A percentile compares a stretch with the other conserved stretches of the same genome.
These are phyloP conservation scores for Oncorhynchus masou DNA, from an alignment of 2,113 vertebrate species.

Conservation along the genomic window DNA sequence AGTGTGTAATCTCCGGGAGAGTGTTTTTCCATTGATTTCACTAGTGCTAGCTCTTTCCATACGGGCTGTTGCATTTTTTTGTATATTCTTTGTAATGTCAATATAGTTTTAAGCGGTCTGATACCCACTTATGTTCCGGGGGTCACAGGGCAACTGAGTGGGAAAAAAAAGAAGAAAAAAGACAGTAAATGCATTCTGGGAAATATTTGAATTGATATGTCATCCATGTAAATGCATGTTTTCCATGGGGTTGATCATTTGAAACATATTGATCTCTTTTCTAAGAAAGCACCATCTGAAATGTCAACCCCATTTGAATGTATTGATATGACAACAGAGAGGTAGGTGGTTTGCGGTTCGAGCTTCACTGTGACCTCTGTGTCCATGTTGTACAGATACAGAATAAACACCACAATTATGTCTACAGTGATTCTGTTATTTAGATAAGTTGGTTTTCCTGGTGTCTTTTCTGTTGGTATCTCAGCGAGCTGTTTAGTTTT, in stretches of 20 bases:
- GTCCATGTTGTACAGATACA: constrained; percentile 28
- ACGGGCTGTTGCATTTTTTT: not conserved
- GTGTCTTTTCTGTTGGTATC: constrained; percentile 53
- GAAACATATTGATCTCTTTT: constrained; percentile 13
- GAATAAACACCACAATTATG: constrained; percentile 38
- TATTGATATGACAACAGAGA: not conserved
- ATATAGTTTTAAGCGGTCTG: constrained; percentile 41
- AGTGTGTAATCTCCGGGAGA: constrained; percentile 18
- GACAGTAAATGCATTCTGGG: constrained; percentile 2
- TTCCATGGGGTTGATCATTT: not conserved
- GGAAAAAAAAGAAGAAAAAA: constrained; percentile 1
- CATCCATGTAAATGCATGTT: constrained; percentile 20
- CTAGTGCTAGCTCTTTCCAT: constrained; percentile 13
- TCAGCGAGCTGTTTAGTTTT: constrained; percentile 55
- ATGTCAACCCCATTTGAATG: not conserved
- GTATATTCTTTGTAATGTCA: constrained; percentile 20
- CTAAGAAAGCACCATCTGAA: too few relatives aligned
- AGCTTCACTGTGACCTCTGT: constrained; percentile 34
- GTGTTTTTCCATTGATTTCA: constrained; percentile 34
- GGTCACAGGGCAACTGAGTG: not conserved
- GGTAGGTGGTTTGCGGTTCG: constrained; percentile 22
- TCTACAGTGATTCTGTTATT: constrained; percentile 48
- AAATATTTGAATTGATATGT: constrained; percentile 27
- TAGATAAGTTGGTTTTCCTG: constrained; percentile 51
- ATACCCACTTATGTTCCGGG: not conserved